These are phyloP conservation scores for Chrysemys picta DNA, from an alignment of 2,113 vertebrate species.

Conservation along the genomic window DNA sequence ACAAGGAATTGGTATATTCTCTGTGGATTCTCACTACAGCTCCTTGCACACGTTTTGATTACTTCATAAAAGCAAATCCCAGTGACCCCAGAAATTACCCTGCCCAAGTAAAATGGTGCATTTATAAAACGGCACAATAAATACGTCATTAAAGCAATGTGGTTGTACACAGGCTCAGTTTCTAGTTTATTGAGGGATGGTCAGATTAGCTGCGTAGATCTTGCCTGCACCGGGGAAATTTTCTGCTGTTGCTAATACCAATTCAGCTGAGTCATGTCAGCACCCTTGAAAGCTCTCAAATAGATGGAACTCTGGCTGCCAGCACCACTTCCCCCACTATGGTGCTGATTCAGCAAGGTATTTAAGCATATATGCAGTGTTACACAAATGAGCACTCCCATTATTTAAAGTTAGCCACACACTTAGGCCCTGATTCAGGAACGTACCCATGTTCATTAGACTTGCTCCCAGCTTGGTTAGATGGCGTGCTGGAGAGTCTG, in stretches of 20 bases:
- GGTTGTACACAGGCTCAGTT: not conserved
- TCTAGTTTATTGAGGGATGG: not conserved
- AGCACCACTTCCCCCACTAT: not conserved
- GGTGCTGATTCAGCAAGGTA: not conserved
- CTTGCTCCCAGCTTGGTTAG: not conserved
- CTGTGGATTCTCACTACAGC: not conserved
- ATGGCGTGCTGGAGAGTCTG: not conserved
- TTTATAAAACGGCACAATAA: not conserved
- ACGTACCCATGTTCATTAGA: not conserved
- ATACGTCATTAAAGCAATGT: not conserved
- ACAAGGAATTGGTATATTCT: not conserved
- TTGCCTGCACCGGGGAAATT: not conserved
- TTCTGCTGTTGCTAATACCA: not conserved
- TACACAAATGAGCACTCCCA: not conserved
- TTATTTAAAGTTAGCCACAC: not conserved
- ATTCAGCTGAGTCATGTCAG: not conserved
- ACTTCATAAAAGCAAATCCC: not conserved
- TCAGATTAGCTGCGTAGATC: not conserved
- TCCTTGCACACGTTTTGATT: conserved; percentile 9
- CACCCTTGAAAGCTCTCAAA: not conserved
- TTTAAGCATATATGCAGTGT: rapidly evolving
- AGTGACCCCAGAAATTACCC: rapidly evolving
- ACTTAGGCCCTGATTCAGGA: not conserved
- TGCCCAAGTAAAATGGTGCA: not conserved
- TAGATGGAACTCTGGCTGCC: not conserved